Conservation (phyloP, 2,888 invertebrate species). For the Tetragnatha montana region DNA sequence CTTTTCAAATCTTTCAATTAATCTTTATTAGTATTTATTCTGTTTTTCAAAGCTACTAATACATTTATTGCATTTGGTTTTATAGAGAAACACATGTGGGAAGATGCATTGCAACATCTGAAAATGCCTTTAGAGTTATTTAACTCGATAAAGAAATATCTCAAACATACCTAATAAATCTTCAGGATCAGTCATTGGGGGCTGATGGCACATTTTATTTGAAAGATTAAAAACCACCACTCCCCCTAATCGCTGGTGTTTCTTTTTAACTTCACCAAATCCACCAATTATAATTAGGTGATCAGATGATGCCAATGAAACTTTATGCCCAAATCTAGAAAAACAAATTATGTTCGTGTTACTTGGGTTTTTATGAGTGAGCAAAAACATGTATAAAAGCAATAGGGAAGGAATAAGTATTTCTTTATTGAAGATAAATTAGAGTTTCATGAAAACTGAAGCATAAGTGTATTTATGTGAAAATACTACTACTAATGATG, state of each 20-base stretch:
- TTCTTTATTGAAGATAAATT: too few species aligned
- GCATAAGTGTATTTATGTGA: too few species aligned
- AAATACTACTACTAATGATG: background rate
- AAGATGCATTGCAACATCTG: too few species aligned
- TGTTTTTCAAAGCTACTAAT: too few species aligned
- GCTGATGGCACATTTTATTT: background rate
- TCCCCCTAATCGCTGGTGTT: slow-evolving; percentile 54
- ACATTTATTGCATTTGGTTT: too few species aligned
- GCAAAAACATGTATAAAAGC: too few species aligned
- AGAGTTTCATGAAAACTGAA: too few species aligned
- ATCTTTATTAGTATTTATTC: too few species aligned
- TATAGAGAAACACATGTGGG: background rate
- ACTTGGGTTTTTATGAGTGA: too few species aligned
- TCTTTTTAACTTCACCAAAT: slow-evolving; percentile 46
- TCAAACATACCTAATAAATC: slow-evolving; percentile 27
- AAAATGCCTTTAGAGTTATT: too few species aligned
- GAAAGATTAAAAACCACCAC: slow-evolving; percentile 18
- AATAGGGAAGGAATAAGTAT: too few species aligned
- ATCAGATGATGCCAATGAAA: slow-evolving; percentile 21
- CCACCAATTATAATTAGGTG: slow-evolving; percentile 45
- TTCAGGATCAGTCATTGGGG: background rate
- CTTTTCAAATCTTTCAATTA: background rate
- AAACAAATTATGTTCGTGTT: background rate
- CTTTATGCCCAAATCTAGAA: slow-evolving; percentile 62
- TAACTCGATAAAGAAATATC: too few species aligned